A percentile compares a stretch with the other conserved stretches of the same genome.
phyloP scores from a whole-genome alignment of 2,113 vertebrate genomes.

The Marmota flaviventris region DNA sequence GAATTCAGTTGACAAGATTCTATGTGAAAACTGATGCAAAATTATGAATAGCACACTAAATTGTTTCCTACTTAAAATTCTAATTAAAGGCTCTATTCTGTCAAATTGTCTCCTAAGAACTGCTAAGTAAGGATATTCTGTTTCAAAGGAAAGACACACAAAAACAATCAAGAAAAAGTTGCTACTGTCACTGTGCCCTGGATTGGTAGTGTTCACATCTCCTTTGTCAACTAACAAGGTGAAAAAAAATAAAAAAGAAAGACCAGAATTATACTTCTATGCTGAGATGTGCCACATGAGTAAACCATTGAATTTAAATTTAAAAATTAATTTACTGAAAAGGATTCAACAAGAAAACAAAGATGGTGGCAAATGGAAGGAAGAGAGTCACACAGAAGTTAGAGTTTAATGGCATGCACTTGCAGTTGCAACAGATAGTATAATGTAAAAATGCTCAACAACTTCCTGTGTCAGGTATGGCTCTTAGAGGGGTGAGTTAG shows the following conservation, averaged over 20 bases:
- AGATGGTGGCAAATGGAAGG: neutral
- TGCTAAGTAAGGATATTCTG: neutral
- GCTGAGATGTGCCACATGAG: neutral
- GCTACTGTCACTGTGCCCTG: neutral
- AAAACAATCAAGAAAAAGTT: neutral
- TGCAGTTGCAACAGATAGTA: neutral
- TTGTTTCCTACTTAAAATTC: slow-evolving; percentile 29
- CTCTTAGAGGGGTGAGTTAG: neutral
- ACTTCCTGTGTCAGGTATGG: neutral
- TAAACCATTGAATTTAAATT: slow-evolving; percentile 2
- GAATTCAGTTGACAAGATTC: slow-evolving; percentile 46
- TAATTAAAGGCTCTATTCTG: slow-evolving; percentile 17
- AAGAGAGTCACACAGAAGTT: neutral
- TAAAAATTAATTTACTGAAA: slow-evolving; percentile 16
- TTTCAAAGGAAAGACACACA: neutral
- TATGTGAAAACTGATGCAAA: neutral
- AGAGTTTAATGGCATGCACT: neutral
- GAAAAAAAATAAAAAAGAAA: neutral
- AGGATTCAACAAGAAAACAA: slow-evolving; percentile 4
- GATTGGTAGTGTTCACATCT: too few relatives aligned
- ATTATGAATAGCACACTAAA: slow-evolving; percentile 19
- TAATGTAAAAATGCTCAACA: neutral
- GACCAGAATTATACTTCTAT: neutral
- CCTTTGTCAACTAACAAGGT: neutral
- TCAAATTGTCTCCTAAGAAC: slow-evolving; percentile 33